phyloP scores from a whole-genome alignment of 2,888 invertebrate genomes.

The Caenorhabditis imperialis region DNA sequence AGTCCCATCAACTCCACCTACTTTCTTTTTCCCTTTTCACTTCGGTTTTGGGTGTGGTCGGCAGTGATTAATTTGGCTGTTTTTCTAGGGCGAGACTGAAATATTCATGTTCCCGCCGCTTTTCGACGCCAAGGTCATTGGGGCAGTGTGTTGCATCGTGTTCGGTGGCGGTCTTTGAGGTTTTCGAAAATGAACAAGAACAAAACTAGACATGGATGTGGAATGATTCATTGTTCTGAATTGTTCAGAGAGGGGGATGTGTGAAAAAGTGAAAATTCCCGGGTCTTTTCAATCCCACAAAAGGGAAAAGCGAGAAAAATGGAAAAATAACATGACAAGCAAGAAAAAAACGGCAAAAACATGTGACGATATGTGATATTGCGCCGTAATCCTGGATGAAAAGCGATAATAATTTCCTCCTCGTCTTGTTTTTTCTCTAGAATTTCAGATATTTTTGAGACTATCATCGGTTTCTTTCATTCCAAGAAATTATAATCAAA shows the following conservation, averaged over 20 bases:
- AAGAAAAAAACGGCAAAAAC: background rate
- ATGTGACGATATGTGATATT: too few relatives aligned
- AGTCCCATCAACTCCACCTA: slow-evolving; percentile 48
- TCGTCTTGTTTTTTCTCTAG: too few relatives aligned
- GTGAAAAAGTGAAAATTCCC: too few relatives aligned
- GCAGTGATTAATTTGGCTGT: slow-evolving; percentile 38
- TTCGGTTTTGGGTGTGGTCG: slow-evolving; percentile 46
- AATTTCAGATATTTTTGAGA: too few relatives aligned
- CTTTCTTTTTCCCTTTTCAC: slow-evolving; percentile 2
- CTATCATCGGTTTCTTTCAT: too few relatives aligned
- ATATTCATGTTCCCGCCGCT: slow-evolving; percentile 34
- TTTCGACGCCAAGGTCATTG: slow-evolving; percentile 25
- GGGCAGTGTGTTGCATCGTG: slow-evolving; percentile 36
- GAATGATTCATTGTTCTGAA: background rate
- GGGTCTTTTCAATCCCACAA: too few relatives aligned
- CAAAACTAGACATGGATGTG: background rate
- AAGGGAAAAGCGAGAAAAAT: too few relatives aligned
- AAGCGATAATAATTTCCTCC: too few relatives aligned
- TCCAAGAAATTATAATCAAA: too few relatives aligned
- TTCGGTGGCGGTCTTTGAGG: slow-evolving; percentile 25
- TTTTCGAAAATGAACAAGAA: too few relatives aligned
- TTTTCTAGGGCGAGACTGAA: slow-evolving; percentile 15
- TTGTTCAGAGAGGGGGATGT: too few relatives aligned
- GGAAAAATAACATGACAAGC: background rate
- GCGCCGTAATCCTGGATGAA: too few relatives aligned